phyloP scores from a whole-genome alignment of 2,113 vertebrate species.

The Crotophaga sulcirostris region DNA sequence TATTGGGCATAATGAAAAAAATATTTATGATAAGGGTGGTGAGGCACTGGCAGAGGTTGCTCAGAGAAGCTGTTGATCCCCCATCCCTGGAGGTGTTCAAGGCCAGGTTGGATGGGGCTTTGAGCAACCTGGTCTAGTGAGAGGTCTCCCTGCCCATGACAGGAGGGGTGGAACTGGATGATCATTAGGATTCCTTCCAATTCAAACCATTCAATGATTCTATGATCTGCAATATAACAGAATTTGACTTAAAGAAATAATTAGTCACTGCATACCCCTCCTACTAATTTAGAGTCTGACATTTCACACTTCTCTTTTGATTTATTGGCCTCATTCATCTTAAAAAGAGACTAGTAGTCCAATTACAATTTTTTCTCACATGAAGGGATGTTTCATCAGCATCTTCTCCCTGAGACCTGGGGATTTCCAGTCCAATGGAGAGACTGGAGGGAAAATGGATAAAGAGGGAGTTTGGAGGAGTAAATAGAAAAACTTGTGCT shows the following conservation, averaged over 20 bases:
- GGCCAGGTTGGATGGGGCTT: fast-evolving
- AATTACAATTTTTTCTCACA: background rate
- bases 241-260: background rate
- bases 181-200: background rate
- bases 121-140: fast-evolving
- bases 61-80: background rate
- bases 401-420: background rate
- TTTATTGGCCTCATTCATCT: background rate
- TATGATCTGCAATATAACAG: background rate
- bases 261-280: background rate
- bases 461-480: background rate
- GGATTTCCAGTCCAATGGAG: background rate
- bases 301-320: background rate
- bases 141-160: background rate
- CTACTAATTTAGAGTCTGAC: background rate
- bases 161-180: fast-evolving
- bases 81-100: background rate
- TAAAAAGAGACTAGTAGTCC: background rate
- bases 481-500: background rate
- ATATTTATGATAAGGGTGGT: fast-evolving
- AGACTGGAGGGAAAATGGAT: background rate
- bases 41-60: background rate
- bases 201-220: background rate
- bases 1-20: background rate
- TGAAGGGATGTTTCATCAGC: background rate